Evolutionary conservation across 2,113 vertebrate genomes (phyloP).

Genomic region (Pleuronectes platessa): DNA sequence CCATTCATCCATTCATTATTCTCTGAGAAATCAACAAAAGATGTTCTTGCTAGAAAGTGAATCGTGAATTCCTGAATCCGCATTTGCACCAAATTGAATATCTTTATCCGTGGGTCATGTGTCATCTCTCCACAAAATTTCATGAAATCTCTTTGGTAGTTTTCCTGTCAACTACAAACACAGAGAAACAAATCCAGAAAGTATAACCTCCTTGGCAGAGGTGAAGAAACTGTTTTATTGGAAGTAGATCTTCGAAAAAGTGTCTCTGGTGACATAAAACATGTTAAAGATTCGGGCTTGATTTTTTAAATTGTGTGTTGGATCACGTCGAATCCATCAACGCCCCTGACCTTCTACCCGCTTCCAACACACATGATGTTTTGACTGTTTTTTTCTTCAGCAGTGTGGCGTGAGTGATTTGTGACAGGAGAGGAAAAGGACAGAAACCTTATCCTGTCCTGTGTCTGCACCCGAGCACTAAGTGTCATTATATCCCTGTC

Average conservation of each 20-base stretch:
- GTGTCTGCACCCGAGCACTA: constrained; percentile 49
- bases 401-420: constrained; percentile 48
- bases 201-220: too few relatives aligned
- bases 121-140: too few relatives aligned
- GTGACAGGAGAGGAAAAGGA: constrained; percentile 48
- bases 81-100: too few relatives aligned
- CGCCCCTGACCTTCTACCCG: background rate
- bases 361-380: constrained; percentile 31
- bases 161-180: too few relatives aligned
- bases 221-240: background rate
- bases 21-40: too few relatives aligned
- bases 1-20: too few relatives aligned
- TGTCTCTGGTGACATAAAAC: background rate
- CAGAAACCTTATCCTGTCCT: constrained; percentile 60
- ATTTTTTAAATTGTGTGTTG: constrained; percentile 4
- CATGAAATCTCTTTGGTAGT: too few relatives aligned
- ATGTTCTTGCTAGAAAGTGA: too few relatives aligned
- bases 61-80: too few relatives aligned
- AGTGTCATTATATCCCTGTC: constrained; percentile 59
- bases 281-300: background rate
- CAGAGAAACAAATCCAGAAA: too few relatives aligned
- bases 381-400: constrained; percentile 30
- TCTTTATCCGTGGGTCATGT: too few relatives aligned
- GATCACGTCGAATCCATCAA: constrained; percentile 2
- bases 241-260: background rate